Percentiles rank a stretch among this genome's conserved stretches.
Evolutionary conservation across 2,888 invertebrate species (phyloP).

Genomic region (Ennomos quercinarius): DNA sequence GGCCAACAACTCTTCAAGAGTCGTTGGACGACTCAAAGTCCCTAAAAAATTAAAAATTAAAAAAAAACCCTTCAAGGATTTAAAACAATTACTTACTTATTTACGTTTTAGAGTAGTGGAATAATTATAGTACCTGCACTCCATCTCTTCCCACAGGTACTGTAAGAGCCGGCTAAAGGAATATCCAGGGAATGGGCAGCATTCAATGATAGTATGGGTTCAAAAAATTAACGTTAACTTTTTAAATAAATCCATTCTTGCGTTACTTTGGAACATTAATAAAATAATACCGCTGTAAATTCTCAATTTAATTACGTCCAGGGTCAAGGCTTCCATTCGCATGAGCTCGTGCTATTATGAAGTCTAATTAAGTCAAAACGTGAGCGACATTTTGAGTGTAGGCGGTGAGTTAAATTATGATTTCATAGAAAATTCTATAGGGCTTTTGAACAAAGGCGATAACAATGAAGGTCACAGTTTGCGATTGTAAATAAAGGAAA

Average conservation of each 20-base stretch:
- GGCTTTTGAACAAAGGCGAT: conserved; percentile 1
- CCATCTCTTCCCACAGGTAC: too few relatives aligned
- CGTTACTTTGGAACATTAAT: conserved; percentile 2
- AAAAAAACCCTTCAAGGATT: too few relatives aligned
- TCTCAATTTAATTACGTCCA: conserved; percentile 14
- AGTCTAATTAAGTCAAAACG: conserved; percentile 24
- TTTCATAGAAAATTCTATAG: conserved; percentile 1
- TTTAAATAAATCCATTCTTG: background rate
- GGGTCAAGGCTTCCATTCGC: conserved; percentile 30
- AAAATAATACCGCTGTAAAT: background rate
- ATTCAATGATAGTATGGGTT: too few relatives aligned
- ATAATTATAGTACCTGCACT: too few relatives aligned
- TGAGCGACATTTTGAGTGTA: conserved; percentile 9
- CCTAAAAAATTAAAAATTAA: too few relatives aligned
- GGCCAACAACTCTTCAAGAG: too few relatives aligned
- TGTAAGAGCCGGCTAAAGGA: too few relatives aligned
- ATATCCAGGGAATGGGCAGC: too few relatives aligned
- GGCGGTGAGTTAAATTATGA: conserved; percentile 3
- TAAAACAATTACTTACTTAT: too few relatives aligned
- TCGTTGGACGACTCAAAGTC: too few relatives aligned
- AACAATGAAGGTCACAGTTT: conserved; percentile 3
- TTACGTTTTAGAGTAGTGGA: too few relatives aligned
- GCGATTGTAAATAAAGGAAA: background rate
- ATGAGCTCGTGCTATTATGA: conserved; percentile 15
- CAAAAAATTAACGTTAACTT: too few relatives aligned